Percentiles rank a stretch among this genome's conserved stretches.
Evolutionary conservation across 2,888 invertebrate species (phyloP).

Genomic region (Ochlodes sylvanus): DNA sequence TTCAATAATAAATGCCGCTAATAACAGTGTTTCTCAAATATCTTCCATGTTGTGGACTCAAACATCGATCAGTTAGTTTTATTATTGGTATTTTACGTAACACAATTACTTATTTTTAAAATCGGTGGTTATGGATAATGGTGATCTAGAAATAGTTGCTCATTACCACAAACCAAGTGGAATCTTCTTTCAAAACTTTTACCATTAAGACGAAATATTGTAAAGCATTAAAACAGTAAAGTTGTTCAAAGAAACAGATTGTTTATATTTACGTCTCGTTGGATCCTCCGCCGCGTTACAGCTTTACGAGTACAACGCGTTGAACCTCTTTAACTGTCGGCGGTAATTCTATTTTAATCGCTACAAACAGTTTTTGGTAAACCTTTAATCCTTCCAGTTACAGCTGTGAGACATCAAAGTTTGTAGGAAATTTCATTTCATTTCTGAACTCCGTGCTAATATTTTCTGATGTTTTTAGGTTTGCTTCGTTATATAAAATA

Average conservation of each 20-base stretch:
- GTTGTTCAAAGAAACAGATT: conserved; percentile 17
- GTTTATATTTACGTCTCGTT: conserved; percentile 27
- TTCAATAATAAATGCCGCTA: no score
- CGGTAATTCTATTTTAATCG: conserved; percentile 37
- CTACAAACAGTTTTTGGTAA: conserved; percentile 31
- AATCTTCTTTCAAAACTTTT: neutral
- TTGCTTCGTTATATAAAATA: no score
- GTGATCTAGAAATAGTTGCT: no score
- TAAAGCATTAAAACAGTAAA: conserved; percentile 17
- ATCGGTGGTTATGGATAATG: no score
- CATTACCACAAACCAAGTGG: no score
- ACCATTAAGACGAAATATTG: neutral
- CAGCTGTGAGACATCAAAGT: conserved; percentile 3
- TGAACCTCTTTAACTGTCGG: conserved; percentile 27
- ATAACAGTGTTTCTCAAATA: no score
- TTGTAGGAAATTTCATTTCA: neutral
- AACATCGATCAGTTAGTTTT: no score
- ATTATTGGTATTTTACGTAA: no score
- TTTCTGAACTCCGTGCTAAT: neutral
- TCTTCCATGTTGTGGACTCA: no score
- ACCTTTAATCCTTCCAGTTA: conserved; percentile 20
- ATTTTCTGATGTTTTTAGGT: no score
- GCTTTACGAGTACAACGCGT: conserved; percentile 28
- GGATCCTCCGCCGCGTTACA: conserved; percentile 23
- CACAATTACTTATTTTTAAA: no score